Percentiles rank a stretch among this genome's conserved stretches.
Conservation (phyloP, 2,888 invertebrate species). For the Sussaba pulchella region DNA sequence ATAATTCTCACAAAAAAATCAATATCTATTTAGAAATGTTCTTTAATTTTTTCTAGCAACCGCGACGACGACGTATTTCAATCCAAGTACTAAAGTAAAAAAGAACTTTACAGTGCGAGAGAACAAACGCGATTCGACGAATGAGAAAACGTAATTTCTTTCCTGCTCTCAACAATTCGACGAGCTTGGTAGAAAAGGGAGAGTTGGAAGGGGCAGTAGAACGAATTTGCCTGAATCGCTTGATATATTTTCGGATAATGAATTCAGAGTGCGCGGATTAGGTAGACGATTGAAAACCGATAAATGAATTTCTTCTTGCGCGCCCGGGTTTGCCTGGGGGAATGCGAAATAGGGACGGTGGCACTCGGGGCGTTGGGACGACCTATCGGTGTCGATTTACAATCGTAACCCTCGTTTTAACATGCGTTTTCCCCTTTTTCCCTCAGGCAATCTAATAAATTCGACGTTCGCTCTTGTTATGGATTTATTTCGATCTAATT, state of each 20-base stretch:
- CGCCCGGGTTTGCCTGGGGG: slow-evolving; percentile 32
- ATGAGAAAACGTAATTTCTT: slow-evolving; percentile 6
- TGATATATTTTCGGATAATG: slow-evolving; percentile 52
- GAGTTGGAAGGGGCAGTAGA: slow-evolving; percentile 7
- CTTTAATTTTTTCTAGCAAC: too few relatives aligned
- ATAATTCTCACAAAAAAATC: background rate
- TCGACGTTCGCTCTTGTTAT: slow-evolving; percentile 19
- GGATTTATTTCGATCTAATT: slow-evolving; percentile 39
- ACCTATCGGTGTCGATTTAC: slow-evolving; percentile 45
- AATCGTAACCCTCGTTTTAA: slow-evolving; percentile 30
- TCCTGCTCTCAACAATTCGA: background rate
- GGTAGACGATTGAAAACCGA: slow-evolving; percentile 63
- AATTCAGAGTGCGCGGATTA: slow-evolving; percentile 56
- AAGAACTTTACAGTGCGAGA: too few relatives aligned
- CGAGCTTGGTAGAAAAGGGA: too few relatives aligned
- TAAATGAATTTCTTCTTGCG: slow-evolving; percentile 60
- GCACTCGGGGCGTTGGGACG: background rate
- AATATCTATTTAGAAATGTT: background rate
- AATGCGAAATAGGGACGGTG: background rate
- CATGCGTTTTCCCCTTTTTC: background rate
- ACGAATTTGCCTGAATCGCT: slow-evolving; percentile 31
- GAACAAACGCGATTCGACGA: background rate
- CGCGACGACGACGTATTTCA: too few relatives aligned
- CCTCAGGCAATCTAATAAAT: slow-evolving; percentile 3
- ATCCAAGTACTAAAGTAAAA: too few relatives aligned